Evolutionary conservation across 2,113 vertebrate species (phyloP).

Genomic region (Haemorhous mexicanus): DNA sequence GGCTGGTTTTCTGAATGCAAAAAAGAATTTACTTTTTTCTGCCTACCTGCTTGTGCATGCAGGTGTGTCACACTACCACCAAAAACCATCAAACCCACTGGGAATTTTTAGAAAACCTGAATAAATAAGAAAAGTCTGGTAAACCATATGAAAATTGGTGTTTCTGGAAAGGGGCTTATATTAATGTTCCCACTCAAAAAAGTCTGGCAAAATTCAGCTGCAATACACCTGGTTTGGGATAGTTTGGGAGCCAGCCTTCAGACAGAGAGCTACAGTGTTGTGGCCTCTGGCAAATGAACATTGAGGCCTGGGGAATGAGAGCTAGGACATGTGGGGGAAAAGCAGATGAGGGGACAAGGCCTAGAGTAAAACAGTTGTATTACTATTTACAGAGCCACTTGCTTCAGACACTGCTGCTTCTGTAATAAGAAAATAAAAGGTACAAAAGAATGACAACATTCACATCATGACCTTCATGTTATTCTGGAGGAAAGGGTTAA

Average conservation of each 20-base stretch:
- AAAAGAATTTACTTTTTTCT: background rate
- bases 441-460: background rate
- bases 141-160: background rate
- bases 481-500: background rate
- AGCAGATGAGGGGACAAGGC: background rate
- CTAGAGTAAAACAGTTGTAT: background rate
- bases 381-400: background rate
- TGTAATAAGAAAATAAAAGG: background rate
- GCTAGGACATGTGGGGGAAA: background rate
- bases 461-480: background rate
- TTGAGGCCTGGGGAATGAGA: rapidly evolving
- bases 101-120: background rate
- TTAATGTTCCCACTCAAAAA: background rate
- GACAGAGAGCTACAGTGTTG: background rate
- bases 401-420: background rate
- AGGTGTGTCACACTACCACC: background rate
- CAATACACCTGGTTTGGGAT: background rate
- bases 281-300: background rate
- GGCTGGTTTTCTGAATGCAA: background rate
- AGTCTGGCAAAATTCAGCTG: background rate
- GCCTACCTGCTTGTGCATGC: background rate
- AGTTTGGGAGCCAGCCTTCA: background rate
- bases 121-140: background rate
- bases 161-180: background rate
- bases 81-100: background rate